These are phyloP conservation scores for Periplaneta americana DNA, from an alignment of 1,140 invertebrate genomes.

Conservation along the genomic window DNA sequence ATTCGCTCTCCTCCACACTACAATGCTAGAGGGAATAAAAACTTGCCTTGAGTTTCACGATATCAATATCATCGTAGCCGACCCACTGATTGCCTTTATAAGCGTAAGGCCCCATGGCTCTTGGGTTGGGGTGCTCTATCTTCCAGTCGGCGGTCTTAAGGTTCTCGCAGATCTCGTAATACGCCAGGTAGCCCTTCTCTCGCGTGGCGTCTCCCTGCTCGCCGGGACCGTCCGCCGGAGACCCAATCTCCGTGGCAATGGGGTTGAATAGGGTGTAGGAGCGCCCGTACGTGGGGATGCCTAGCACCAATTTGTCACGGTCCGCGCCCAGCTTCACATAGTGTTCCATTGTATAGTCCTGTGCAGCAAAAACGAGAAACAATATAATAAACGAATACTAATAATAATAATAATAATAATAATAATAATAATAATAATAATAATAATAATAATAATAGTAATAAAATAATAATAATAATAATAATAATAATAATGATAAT, in stretches of 20 bases:
- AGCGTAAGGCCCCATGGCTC: conserved; percentile 82
- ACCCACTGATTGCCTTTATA: conserved; percentile 88
- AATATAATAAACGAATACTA: too few species aligned
- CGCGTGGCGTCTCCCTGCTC: conserved; percentile 83
- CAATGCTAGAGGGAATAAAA: too few species aligned
- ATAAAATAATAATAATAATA: too few species aligned
- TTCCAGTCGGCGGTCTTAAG: conserved; percentile 66
- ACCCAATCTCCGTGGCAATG: conserved; percentile 68
- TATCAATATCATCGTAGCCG: conserved; percentile 87
- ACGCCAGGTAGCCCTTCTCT: conserved; percentile 89
- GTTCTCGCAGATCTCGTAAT: conserved; percentile 90
- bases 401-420: too few species aligned
- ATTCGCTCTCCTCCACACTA: too few species aligned
- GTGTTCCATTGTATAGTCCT: conserved; percentile 89
- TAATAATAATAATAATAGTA: too few species aligned
- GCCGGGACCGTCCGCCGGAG: conserved; percentile 83
- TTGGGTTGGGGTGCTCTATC: conserved; percentile 71
- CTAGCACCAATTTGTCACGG: conserved; percentile 79
- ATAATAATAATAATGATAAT: too few species aligned
- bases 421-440: too few species aligned
- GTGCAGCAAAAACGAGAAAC: background rate
- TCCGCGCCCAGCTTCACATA: conserved; percentile 80
- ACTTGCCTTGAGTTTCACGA: conserved; percentile 54
- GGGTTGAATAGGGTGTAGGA: conserved; percentile 83
- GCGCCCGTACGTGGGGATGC: conserved; percentile 91